Conservation (phyloP, 1,140 invertebrate genomes). For the Drosophila sp. region DNA sequence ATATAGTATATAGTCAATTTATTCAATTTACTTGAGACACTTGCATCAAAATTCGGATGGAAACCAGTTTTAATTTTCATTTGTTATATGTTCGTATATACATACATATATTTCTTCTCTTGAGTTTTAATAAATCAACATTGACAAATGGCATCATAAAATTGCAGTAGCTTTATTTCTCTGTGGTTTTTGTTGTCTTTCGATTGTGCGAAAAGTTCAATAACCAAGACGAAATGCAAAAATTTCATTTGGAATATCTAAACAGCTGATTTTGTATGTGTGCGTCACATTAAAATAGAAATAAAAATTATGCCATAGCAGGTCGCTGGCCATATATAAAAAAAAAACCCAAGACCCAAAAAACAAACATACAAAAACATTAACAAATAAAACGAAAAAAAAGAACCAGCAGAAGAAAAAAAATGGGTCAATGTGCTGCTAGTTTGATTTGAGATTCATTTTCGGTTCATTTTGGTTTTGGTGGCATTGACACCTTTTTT, state of each 20-base stretch:
- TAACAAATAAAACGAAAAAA: constrained; percentile 22
- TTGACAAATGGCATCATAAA: constrained; percentile 62
- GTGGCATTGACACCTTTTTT: constrained; percentile 62
- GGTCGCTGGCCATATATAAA: constrained; percentile 8
- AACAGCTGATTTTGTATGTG: constrained; percentile 38
- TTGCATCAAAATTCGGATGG: constrained; percentile 22
- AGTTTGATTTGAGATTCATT: constrained; percentile 34
- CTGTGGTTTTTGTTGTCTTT: neutral
- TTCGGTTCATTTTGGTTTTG: constrained; percentile 9
- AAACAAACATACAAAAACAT: constrained; percentile 41
- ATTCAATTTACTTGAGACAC: constrained; percentile 5
- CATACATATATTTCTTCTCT: too few relatives aligned
- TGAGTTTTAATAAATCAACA: constrained; percentile 57
- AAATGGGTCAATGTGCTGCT: constrained; percentile 64
- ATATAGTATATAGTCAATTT: constrained; percentile 3
- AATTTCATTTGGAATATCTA: constrained; percentile 57
- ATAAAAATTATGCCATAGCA: constrained; percentile 13
- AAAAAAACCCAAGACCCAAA: constrained; percentile 18
- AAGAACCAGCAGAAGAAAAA: constrained; percentile 1
- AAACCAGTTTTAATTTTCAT: constrained; percentile 44
- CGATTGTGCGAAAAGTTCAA: constrained; percentile 45
- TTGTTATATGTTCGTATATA: neutral
- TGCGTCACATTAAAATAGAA: constrained; percentile 44
- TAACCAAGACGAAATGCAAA: constrained; percentile 29
- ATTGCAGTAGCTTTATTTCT: constrained; percentile 34